These are phyloP conservation scores for Andrena fulva DNA, from an alignment of 2,888 invertebrate genomes.

Conservation along the genomic window DNA sequence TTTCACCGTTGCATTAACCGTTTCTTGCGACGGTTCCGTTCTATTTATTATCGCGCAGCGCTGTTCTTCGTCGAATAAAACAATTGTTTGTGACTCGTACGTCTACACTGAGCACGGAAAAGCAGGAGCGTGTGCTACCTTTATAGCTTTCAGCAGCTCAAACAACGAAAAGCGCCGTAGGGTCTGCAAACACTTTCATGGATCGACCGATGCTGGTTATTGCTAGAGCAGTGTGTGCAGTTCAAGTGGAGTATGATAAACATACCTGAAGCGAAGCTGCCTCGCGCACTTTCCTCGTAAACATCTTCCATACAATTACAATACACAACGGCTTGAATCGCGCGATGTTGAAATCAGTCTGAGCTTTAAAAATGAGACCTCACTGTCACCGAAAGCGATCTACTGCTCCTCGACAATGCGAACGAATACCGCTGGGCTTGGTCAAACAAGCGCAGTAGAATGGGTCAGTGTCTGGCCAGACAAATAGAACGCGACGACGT, in stretches of 20 bases:
- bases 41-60: neutral
- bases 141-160: neutral
- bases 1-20: constrained; percentile 5
- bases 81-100: neutral
- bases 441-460: constrained; percentile 17
- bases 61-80: neutral
- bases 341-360: neutral
- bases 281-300: neutral
- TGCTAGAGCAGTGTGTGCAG: neutral
- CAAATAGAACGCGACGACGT: neutral
- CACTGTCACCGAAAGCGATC: neutral
- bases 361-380: neutral
- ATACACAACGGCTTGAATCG: neutral
- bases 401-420: neutral
- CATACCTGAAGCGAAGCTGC: neutral
- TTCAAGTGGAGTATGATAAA: neutral
- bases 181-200: neutral
- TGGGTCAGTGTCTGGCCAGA: neutral
- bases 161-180: neutral
- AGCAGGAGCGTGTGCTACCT: neutral
- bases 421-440: neutral
- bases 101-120: neutral
- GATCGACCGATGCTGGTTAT: neutral
- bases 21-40: neutral
- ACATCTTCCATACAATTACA: neutral